Percentiles rank a stretch among this genome's conserved stretches.
phyloP scores from a whole-genome alignment of 64 coral and sea anemone species.

The Cladopsammia gracilis region DNA sequence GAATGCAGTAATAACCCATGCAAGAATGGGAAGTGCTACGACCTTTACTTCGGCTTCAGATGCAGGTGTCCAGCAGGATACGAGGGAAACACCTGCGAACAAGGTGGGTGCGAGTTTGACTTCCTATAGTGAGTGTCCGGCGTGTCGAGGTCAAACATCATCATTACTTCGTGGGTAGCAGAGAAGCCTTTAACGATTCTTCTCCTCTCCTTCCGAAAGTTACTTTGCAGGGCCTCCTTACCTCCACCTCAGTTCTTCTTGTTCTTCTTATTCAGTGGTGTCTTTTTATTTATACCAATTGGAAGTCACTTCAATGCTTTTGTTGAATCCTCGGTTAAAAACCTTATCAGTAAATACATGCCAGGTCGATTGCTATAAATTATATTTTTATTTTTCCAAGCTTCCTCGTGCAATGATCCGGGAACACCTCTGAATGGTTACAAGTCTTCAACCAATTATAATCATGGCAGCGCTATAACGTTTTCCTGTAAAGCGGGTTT shows the following conservation, averaged over 20 bases:
- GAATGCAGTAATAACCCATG: constrained; percentile 57
- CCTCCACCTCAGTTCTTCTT: too few species aligned
- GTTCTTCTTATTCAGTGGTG: too few species aligned
- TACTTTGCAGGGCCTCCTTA: too few species aligned
- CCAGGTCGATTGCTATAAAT: not conserved
- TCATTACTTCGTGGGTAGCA: too few species aligned
- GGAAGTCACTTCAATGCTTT: too few species aligned
- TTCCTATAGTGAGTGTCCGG: too few species aligned
- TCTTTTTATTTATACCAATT: too few species aligned
- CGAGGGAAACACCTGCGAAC: constrained; percentile 66
- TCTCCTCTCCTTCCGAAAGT: too few species aligned
- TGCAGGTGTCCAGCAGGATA: constrained; percentile 59
- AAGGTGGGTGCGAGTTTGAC: constrained; percentile 13
- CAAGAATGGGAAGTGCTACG: constrained; percentile 52
- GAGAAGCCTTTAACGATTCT: too few species aligned
- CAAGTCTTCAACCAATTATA: not conserved
- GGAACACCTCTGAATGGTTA: constrained; percentile 63
- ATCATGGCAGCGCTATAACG: constrained; percentile 40
- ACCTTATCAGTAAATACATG: too few species aligned
- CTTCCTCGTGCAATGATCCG: constrained; percentile 33
- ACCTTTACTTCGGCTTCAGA: constrained; percentile 45
- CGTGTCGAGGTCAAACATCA: too few species aligned
- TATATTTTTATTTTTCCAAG: constrained; percentile 11
- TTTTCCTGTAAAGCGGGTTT: constrained; percentile 69
- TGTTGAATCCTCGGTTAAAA: too few species aligned